These are phyloP conservation scores for Monopterus albus DNA, from an alignment of 2,113 vertebrate genomes.

Conservation along the genomic window DNA sequence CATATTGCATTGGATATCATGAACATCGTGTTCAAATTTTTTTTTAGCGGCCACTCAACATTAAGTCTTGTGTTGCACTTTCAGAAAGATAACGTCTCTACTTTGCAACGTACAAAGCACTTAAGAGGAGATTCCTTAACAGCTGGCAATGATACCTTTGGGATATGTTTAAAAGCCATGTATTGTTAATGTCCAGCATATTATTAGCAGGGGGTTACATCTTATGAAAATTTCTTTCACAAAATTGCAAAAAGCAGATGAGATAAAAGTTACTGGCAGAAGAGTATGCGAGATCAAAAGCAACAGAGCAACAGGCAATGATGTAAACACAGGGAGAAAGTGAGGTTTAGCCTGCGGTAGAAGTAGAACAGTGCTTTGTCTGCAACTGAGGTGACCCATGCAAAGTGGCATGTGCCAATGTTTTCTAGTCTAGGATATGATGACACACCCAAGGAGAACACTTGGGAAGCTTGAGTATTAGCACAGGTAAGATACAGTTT, in stretches of 20 bases:
- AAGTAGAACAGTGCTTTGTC: constrained; percentile 69
- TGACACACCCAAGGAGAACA: constrained; percentile 77
- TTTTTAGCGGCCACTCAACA: constrained; percentile 53
- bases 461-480: constrained; percentile 71
- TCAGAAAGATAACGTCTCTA: constrained; percentile 70
- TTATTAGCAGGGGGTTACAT: constrained; percentile 69
- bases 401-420: constrained; percentile 73
- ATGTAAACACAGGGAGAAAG: constrained; percentile 68
- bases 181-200: constrained; percentile 69
- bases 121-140: constrained; percentile 74
- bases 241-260: constrained; percentile 77
- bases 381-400: constrained; percentile 76
- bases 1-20: constrained; percentile 72
- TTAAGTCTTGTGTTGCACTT: constrained; percentile 54
- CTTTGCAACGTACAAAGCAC: constrained; percentile 79
- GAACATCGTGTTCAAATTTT: constrained; percentile 51
- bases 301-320: constrained; percentile 84
- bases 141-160: constrained; percentile 62
- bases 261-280: constrained; percentile 65
- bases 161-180: constrained; percentile 72
- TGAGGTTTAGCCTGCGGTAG: constrained; percentile 57
- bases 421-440: constrained; percentile 69
- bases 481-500: constrained; percentile 74
- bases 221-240: constrained; percentile 74
- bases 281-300: constrained; percentile 79